Evolutionary conservation across 2,888 invertebrate genomes (phyloP).

Genomic region (Ceriagrion tenellum): DNA sequence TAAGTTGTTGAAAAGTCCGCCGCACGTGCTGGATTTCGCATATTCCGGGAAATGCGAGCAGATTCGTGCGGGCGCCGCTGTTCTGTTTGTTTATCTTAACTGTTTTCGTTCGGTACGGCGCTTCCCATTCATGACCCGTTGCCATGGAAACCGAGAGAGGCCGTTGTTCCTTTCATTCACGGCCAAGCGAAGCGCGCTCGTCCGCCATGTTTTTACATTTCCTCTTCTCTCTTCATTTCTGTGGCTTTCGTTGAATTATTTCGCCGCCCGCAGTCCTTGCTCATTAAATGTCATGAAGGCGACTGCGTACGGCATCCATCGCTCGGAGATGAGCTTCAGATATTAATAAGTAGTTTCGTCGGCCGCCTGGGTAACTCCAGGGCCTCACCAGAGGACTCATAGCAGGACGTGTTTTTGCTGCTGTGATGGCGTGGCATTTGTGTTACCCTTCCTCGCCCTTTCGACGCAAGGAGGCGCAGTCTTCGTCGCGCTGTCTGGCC

Average conservation of each 20-base stretch:
- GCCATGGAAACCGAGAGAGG: neutral
- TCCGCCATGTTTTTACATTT: neutral
- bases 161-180: slow-evolving; percentile 2
- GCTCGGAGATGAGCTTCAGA: neutral
- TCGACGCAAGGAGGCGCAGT: too few species aligned
- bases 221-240: neutral
- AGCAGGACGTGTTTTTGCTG: too few species aligned
- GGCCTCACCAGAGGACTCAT: too few species aligned
- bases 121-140: neutral
- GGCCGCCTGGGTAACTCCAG: too few species aligned
- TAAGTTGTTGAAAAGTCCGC: too few species aligned
- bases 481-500: too few species aligned
- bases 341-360: neutral
- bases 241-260: neutral
- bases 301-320: too few species aligned
- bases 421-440: too few species aligned
- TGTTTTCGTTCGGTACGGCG: neutral
- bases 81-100: neutral
- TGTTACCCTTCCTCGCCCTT: too few species aligned
- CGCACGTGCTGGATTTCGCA: too few species aligned
- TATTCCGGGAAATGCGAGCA: too few species aligned
- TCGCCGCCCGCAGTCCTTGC: neutral
- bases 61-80: neutral
- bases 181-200: neutral
- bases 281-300: too few species aligned